Evolutionary conservation across 2,797 vertebrate genomes (phyloP), one percentile per base, ranked within the genome.

Genomic region (Trematomus bernacchii): DNA sequence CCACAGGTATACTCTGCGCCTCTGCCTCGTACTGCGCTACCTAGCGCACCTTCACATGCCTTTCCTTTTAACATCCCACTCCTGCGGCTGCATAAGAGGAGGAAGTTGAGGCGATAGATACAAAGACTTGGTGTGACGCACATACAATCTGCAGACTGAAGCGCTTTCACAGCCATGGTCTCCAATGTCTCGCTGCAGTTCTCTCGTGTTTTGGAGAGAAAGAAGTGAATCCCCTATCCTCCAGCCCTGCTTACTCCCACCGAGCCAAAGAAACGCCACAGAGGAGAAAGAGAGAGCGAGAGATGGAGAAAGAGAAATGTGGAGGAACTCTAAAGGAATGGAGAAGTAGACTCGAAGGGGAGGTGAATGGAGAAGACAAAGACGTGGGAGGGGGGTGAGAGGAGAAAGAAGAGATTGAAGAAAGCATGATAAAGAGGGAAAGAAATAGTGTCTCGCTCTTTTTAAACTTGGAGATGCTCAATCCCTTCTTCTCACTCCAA

Each of bases 401-500:
- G 78, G 84, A 77, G 85, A 86, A 85, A 88, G 66, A 72, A 79
- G 86, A 90, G 88, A 86, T 87, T 87, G 87, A 93, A 90, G 86
- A 90, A 91, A 89, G 84, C 91, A 84, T 75, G 86, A 91, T 87
- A 87, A 87, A 89, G 79, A 91, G 55, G 66, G 76, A 85, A 80
- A 90, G 85, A 90, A 89, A 91, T 84, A 71, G 72, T 87, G 91
- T 92, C 86, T 90, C 65, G 71, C 95, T 96, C 88, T 87, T 93
- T 93, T 97, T 94, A 95, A 95, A 95, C 91, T 92, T 93, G 83
- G 95, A 96, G 95, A 96, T 95, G 93, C 94, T 95, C 94, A 95
- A 96, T 96, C 96, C 96, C 89, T 92, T 92, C 90, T 95, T 96
- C 96, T 96, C 95, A 93, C 95, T 96, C 95, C 96, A 98, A 98